Percentiles rank a stretch among this genome's conserved stretches.
Conservation (phyloP, 2,888 invertebrate genomes). For the Choreutis nemorana region DNA sequence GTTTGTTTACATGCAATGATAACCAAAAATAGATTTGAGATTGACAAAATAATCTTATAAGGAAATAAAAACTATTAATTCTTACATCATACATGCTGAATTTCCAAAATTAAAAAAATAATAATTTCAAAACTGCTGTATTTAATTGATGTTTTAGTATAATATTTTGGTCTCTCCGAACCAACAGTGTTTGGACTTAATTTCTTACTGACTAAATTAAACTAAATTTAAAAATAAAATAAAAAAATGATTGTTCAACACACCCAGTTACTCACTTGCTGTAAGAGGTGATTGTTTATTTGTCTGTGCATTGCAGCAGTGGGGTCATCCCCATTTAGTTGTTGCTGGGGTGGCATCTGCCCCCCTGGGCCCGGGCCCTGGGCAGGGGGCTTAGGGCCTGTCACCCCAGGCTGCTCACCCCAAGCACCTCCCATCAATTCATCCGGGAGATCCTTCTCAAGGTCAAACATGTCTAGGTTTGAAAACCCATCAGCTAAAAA, state of each 20-base stretch:
- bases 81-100: too few relatives aligned
- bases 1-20: too few relatives aligned
- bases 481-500: slow-evolving; percentile 77
- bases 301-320: slow-evolving; percentile 67
- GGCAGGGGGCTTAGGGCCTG: slow-evolving; percentile 79
- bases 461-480: slow-evolving; percentile 85
- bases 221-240: background rate
- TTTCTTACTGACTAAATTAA: background rate
- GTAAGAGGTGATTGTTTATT: slow-evolving; percentile 73
- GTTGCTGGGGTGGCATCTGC: slow-evolving; percentile 60
- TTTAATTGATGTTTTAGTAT: too few relatives aligned
- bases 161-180: too few relatives aligned
- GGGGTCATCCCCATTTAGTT: slow-evolving; percentile 75
- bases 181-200: too few relatives aligned
- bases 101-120: too few relatives aligned
- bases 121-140: too few relatives aligned
- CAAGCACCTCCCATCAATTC: slow-evolving; percentile 84
- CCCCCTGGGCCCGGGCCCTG: slow-evolving; percentile 84
- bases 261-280: slow-evolving; percentile 64
- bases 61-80: too few relatives aligned
- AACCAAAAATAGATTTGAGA: too few relatives aligned
- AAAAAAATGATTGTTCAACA: slow-evolving; percentile 16
- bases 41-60: too few relatives aligned
- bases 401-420: slow-evolving; percentile 73
- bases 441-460: slow-evolving; percentile 92